These are phyloP conservation scores for Andrena flavipes DNA, from an alignment of 2,888 invertebrate species.

Conservation along the genomic window DNA sequence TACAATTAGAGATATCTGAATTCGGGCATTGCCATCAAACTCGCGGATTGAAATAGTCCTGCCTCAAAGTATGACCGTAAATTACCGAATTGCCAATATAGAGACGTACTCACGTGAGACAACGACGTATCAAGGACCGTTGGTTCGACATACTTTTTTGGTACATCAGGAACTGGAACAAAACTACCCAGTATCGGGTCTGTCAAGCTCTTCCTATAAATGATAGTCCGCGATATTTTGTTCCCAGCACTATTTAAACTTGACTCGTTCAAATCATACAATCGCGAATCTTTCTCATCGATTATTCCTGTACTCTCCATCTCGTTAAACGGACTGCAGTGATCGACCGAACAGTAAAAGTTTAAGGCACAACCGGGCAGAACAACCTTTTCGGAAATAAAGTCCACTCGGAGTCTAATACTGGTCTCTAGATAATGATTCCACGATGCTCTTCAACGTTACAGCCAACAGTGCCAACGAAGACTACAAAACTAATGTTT, in stretches of 20 bases:
- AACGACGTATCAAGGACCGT: conserved; percentile 88
- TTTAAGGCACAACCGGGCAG: conserved; percentile 18
- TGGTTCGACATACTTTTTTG: conserved; percentile 80
- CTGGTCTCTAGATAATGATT: conserved; percentile 38
- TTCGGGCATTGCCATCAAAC: too few species aligned
- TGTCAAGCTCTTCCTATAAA: conserved; percentile 33
- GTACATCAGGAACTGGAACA: conserved; percentile 80
- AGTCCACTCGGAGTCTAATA: conserved; percentile 38
- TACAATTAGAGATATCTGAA: too few species aligned
- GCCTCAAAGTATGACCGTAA: too few species aligned
- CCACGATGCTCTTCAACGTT: conserved; percentile 44
- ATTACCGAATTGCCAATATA: not conserved
- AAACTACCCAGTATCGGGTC: conserved; percentile 88
- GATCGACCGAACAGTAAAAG: not conserved
- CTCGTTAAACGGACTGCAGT: not conserved
- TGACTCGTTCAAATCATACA: not conserved
- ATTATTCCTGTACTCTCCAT: conserved; percentile 21
- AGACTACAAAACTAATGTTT: conserved; percentile 32
- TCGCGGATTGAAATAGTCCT: too few species aligned
- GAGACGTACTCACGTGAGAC: conserved; percentile 85
- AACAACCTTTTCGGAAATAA: conserved; percentile 32
- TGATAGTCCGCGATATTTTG: conserved; percentile 6
- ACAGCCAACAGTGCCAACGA: not conserved
- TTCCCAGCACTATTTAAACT: not conserved
- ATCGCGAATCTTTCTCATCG: not conserved